phyloP scores from a whole-genome alignment of 2,888 invertebrate species.

The Microchrysa polita region DNA sequence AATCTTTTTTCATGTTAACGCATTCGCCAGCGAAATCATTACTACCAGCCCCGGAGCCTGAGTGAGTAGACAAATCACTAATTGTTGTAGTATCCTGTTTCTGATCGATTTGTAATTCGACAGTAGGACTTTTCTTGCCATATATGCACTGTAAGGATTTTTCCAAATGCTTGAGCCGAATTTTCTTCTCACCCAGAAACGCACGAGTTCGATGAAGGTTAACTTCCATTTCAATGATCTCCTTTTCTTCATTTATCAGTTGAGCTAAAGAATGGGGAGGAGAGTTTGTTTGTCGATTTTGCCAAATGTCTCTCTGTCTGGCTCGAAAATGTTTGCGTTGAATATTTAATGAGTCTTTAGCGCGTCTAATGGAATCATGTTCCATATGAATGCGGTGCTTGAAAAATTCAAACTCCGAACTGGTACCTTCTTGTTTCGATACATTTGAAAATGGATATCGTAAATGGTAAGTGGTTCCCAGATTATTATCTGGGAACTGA shows the following conservation, averaged over 20 bases:
- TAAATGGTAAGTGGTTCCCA: constrained; percentile 79
- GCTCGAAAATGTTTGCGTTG: constrained; percentile 75
- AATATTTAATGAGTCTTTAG: constrained; percentile 77
- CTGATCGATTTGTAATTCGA: constrained; percentile 58
- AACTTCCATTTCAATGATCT: constrained; percentile 84
- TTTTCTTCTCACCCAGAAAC: constrained; percentile 83
- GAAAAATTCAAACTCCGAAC: constrained; percentile 83
- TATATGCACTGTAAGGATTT: constrained; percentile 74
- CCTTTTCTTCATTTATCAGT: constrained; percentile 77
- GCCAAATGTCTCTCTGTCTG: constrained; percentile 69
- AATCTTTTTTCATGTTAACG: constrained; percentile 59
- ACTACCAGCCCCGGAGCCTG: constrained; percentile 70
- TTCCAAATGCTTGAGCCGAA: constrained; percentile 80
- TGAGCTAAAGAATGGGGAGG: constrained; percentile 60
- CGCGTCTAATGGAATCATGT: constrained; percentile 82
- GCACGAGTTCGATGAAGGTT: constrained; percentile 83
- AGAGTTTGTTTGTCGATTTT: constrained; percentile 60
- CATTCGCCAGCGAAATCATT: constrained; percentile 72
- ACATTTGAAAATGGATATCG: constrained; percentile 84
- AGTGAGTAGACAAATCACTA: constrained; percentile 73
- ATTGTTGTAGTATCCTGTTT: constrained; percentile 70
- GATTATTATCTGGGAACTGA: constrained; percentile 76
- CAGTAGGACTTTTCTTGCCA: constrained; percentile 62
- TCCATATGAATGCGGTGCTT: constrained; percentile 83
- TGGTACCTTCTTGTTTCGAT: constrained; percentile 62